Evolutionary conservation across 2,888 invertebrate species (phyloP).

Genomic region (Tachina lurida): DNA sequence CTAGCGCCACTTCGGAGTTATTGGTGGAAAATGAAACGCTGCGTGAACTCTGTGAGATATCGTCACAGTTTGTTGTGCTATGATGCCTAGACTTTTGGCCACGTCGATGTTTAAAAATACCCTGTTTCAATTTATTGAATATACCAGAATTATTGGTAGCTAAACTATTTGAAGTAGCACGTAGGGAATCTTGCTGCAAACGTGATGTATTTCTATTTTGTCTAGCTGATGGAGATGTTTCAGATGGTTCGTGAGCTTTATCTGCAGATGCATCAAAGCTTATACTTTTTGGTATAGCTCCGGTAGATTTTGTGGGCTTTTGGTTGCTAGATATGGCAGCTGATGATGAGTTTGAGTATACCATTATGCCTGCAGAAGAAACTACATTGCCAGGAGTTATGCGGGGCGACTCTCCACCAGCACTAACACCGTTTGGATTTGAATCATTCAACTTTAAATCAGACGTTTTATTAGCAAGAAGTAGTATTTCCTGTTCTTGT

Average conservation of each 20-base stretch:
- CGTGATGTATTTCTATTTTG: constrained; percentile 70
- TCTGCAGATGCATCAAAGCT: constrained; percentile 95
- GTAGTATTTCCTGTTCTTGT: constrained; percentile 77
- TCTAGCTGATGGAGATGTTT: constrained; percentile 82
- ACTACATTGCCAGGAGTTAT: constrained; percentile 50
- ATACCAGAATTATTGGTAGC: constrained; percentile 85
- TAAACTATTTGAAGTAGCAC: constrained; percentile 48
- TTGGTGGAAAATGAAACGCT: constrained; percentile 80
- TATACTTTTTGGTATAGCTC: constrained; percentile 95
- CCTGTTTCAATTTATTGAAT: constrained; percentile 89
- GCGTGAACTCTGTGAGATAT: constrained; percentile 73
- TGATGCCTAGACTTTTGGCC: constrained; percentile 82
- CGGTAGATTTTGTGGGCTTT: constrained; percentile 86
- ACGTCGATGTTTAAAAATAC: constrained; percentile 86
- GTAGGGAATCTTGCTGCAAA: constrained; percentile 45
- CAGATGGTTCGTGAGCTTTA: constrained; percentile 84
- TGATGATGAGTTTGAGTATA: constrained; percentile 41
- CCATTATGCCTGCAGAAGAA: constrained; percentile 41
- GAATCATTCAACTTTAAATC: constrained; percentile 76
- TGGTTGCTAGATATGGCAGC: constrained; percentile 24
- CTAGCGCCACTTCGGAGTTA: constrained; percentile 75
- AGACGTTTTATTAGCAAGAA: constrained; percentile 79
- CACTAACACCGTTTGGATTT: constrained; percentile 1
- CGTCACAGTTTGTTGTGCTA: constrained; percentile 46
- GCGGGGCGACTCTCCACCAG: constrained; percentile 43